Evolutionary conservation across 2,888 invertebrate genomes (phyloP), one percentile per base, ranked within the genome.

Genomic region (Drosophila mercatorum): DNA sequence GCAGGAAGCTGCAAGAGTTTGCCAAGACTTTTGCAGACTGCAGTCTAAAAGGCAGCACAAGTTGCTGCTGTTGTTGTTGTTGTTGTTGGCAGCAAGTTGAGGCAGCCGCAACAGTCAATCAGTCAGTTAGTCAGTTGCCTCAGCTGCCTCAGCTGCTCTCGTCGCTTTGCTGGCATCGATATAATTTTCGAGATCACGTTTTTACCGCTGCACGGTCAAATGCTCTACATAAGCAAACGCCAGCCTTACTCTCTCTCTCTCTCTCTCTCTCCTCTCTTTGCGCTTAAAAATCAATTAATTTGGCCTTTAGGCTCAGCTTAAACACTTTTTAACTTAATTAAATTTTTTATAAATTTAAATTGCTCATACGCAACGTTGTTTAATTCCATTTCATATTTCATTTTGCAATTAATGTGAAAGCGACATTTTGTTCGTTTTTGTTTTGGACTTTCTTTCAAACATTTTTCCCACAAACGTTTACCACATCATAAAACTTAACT

Each of bases 171-270:
- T 68, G 75, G 69, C 75, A 80, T 80, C 82, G 77, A 85, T 88
- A 89, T 87, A 87, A 89, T 89, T 87, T 51, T 85, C 75, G 77
- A 88, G 83, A 88, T 89, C 87, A 87, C 88, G 87, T 89, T 89
- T 87, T 88, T 85, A 85, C 89, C 85, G 88, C 89, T 85, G 85
- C 58, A 70, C 80, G 75, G 61, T 72, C 72, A 78, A 75, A 67
- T 88, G 88, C 73, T 88, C 86, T 76, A 89, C 87, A 88, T 83
- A 72, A 68, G 68, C 59, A 55, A 53, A 31, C 46, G 61, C 57
- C 57, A 17, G 31, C 7, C 31, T 7, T 7, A 7, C 44, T 26
- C 46, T 51, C 47, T 47, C 53, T 34, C 28, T 10, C 41, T 28
- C 43, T 17, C 36, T 47, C 57, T 12, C 11, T 22, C 22, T 1